A percentile compares a stretch with the other conserved stretches of the same genome.
Conservation (phyloP, 2,113 vertebrate species). For the Herpetotheres cachinnans region DNA sequence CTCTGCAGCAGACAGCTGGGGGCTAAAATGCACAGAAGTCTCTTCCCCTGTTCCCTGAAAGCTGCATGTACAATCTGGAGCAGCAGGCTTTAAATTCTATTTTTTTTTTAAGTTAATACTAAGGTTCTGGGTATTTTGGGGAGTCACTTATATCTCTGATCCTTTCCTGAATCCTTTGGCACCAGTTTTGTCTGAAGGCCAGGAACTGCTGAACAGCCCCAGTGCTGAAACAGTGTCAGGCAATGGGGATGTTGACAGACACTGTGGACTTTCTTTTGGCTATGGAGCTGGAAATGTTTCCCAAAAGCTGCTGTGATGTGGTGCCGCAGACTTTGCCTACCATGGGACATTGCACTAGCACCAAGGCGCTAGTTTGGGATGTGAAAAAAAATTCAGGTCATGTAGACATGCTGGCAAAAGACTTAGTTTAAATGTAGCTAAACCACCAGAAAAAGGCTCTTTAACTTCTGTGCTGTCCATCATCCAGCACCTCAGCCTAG, state of each 20-base stretch:
- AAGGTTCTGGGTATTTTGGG: background rate
- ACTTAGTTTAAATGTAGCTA: background rate
- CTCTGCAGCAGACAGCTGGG: background rate
- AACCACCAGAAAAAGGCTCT: background rate
- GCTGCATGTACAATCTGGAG: background rate
- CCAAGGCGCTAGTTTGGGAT: background rate
- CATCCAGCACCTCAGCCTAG: background rate
- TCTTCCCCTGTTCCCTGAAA: background rate
- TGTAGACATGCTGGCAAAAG: background rate
- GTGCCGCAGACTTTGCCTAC: background rate
- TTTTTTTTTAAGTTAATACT: background rate
- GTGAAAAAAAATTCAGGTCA: background rate
- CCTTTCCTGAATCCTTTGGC: background rate
- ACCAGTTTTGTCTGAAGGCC: background rate
- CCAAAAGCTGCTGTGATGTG: background rate
- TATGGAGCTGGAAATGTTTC: background rate
- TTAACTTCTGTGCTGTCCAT: background rate
- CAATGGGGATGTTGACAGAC: background rate
- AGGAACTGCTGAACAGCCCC: background rate
- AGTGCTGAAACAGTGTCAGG: background rate
- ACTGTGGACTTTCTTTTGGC: background rate
- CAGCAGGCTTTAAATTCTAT: background rate
- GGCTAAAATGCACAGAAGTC: background rate
- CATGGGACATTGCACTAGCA: background rate
- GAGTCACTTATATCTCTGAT: background rate